Percentiles rank a stretch among this genome's conserved stretches.
Evolutionary conservation across 2,797 vertebrate species (phyloP).

Genomic region (Pteropus rufus): DNA sequence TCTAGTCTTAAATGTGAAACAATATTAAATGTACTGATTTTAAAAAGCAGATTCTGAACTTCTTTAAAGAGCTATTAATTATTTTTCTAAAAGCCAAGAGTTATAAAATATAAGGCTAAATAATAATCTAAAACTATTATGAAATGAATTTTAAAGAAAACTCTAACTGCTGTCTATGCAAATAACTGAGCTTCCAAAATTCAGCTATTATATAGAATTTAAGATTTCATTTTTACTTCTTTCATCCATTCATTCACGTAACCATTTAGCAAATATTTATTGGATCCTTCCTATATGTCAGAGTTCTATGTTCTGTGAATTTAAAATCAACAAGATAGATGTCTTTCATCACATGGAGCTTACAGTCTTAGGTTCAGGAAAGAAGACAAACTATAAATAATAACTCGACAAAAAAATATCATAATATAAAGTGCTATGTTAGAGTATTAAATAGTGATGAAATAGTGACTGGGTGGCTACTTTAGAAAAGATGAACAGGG

Average conservation of each 20-base stretch:
- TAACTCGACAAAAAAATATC: conserved; percentile 3
- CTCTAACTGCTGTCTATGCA: background rate
- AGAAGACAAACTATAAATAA: background rate
- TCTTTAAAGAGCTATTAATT: background rate
- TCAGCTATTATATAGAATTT: background rate
- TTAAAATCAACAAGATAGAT: conserved; percentile 12
- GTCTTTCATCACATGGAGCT: background rate
- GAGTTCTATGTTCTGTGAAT: background rate
- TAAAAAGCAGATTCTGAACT: background rate
- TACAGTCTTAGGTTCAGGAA: background rate
- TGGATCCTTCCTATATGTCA: background rate
- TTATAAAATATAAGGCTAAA: conserved; percentile 18
- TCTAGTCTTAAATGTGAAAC: conserved; percentile 36
- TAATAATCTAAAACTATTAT: background rate
- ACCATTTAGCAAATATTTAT: conserved; percentile 35
- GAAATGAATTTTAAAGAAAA: conserved; percentile 42
- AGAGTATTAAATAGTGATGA: background rate
- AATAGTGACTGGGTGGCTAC: background rate
- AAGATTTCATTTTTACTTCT: conserved; percentile 13
- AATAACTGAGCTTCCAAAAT: background rate
- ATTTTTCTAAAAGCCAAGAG: conserved; percentile 5
- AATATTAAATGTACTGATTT: background rate
- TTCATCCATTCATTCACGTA: background rate
- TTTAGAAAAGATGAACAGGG: background rate
- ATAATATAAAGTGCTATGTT: background rate